Evolutionary conservation across 2,888 invertebrate species (phyloP).

Genomic region (Drosophila diplacantha): DNA sequence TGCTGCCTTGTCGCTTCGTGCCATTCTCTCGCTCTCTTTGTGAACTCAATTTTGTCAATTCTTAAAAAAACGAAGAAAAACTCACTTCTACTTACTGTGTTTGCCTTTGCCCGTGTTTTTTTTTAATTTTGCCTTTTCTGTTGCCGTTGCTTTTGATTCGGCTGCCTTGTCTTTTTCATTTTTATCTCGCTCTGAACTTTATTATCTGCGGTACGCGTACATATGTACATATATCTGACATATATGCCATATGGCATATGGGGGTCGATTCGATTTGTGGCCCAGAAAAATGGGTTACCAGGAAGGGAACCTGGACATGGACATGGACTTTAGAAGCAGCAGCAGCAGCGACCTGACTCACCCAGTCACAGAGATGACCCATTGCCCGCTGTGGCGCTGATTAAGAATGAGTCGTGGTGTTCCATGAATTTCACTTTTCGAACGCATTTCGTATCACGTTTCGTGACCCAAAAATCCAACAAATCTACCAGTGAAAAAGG

Average conservation of each 20-base stretch:
- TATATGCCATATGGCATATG: conserved; percentile 36
- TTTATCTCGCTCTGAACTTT: conserved; percentile 58
- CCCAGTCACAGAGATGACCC: conserved; percentile 25
- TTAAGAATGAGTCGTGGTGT: conserved; percentile 15
- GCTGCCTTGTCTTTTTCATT: conserved; percentile 26
- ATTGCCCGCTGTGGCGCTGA: conserved; percentile 14
- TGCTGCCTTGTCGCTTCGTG: conserved; percentile 10
- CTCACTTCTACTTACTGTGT: conserved; percentile 45
- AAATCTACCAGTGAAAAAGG: not conserved
- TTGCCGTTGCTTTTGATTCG: conserved; percentile 22
- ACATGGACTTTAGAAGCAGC: not conserved
- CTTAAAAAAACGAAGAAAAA: conserved; percentile 24
- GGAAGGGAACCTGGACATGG: conserved; percentile 1
- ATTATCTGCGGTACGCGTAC: conserved; percentile 44
- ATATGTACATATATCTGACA: conserved; percentile 2
- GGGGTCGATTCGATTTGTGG: conserved; percentile 31
- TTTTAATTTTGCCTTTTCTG: conserved; percentile 13
- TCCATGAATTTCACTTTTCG: conserved; percentile 37
- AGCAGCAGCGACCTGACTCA: conserved; percentile 1
- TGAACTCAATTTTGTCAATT: conserved; percentile 69
- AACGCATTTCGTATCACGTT: conserved; percentile 16
- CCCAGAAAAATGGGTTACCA: conserved; percentile 57
- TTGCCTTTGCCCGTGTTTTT: conserved; percentile 49
- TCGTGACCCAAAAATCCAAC: conserved; percentile 13
- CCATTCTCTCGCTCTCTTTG: conserved; percentile 25